Percentiles rank a stretch among this genome's conserved stretches.
Conservation (phyloP, 2,113 vertebrate species). For the Hippocampus barbouri region DNA sequence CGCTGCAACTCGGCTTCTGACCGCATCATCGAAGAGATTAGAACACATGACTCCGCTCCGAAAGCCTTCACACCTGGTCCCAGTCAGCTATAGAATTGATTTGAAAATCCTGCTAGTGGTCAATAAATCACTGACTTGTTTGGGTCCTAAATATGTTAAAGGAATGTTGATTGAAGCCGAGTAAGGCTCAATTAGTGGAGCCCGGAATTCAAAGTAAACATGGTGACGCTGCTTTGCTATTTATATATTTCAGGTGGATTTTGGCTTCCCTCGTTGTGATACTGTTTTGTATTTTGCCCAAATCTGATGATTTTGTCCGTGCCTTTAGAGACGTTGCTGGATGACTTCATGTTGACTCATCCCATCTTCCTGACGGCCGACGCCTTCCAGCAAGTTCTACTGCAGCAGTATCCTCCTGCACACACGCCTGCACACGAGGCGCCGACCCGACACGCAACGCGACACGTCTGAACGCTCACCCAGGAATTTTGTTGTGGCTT, state of each 20-base stretch:
- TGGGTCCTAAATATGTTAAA: no score
- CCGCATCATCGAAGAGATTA: no score
- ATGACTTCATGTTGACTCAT: constrained; percentile 85
- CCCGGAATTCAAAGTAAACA: no score
- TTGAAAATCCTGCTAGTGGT: no score
- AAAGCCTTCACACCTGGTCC: no score
- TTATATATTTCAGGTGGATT: background rate
- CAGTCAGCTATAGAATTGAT: no score
- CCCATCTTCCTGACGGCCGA: constrained; percentile 93
- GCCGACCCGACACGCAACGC: background rate
- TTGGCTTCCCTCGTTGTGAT: background rate
- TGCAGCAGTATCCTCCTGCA: constrained; percentile 89
- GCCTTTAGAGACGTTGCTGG: constrained; percentile 74
- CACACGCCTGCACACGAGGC: background rate
- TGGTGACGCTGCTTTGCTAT: no score
- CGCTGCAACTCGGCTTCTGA: no score
- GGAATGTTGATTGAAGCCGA: no score
- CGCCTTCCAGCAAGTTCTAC: constrained; percentile 88
- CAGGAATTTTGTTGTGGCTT: background rate
- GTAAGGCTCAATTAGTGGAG: no score
- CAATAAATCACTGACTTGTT: no score
- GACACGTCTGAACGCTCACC: background rate
- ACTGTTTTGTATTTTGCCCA: background rate
- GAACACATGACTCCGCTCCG: no score
- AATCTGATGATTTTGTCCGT: constrained; percentile 21